Evolutionary conservation across 1,140 invertebrate species (phyloP), one percentile per base, ranked within the genome.

Genomic region (Phenacoccus solenopsis): DNA sequence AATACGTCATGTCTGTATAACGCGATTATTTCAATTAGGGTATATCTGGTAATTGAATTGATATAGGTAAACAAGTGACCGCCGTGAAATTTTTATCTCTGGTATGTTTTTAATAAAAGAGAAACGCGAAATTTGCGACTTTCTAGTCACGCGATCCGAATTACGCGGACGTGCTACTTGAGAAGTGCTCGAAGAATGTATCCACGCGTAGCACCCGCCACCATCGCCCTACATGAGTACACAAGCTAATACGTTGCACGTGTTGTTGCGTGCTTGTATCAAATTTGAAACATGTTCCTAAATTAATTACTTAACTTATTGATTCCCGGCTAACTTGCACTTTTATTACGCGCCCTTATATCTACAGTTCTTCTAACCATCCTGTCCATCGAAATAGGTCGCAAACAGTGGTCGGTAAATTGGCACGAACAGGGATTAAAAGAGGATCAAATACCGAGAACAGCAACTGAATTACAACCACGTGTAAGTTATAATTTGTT

Each of bases 271-370:
- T 49, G 38, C 20, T n/a, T 49, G 20, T 49, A 49, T 49, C 38
- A 49, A 49, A 49, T 49, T 49, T 49, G 38, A 49, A 49, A 49
- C 38, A 49, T 49, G 38, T 49, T 49, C 13, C 12, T 49, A 49
- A 49, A 49, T 49, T 49, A 49, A 49, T 49, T 49, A 49, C 38
- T 49, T 49, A 49, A 49, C 38, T 49, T 49, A 49, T 49, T 49
- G 38, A 49, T 49, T 49, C 16, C 38, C 5, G 20, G 38, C 12
- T 49, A 49, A 49, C 38, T 49, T 49, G 38, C 38, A 49, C 38
- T 49, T 49, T 49, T 5, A 49, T 9, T 49, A 49, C 5, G 38
- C 20, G 38, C n/a, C n/a, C 38, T 10, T 49, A 49, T 49, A 10
- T 49, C 20, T 49, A 3, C 5, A 16, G 38, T 2, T 49, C 5